Percentiles rank a stretch among this genome's conserved stretches.
Conservation (phyloP, 2,888 invertebrate genomes). For the Ischnus inquisitorius region DNA sequence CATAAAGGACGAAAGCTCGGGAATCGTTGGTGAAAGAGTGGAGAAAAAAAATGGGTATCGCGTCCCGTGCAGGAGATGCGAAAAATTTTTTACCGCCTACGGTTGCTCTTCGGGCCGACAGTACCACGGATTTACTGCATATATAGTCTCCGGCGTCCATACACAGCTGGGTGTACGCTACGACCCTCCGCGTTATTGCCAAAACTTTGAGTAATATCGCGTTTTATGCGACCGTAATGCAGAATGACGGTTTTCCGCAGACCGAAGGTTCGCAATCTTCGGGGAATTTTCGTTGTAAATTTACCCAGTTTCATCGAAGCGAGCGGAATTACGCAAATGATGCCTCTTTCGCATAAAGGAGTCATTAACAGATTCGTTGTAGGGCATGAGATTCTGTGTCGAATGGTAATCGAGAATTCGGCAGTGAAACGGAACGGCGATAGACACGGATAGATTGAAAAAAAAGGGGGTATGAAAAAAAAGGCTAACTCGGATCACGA, state of each 20-base stretch:
- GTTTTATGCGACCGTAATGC: constrained; percentile 15
- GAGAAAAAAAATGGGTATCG: neutral
- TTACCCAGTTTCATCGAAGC: constrained; percentile 6
- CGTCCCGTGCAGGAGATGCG: neutral
- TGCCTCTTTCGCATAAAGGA: constrained; percentile 37
- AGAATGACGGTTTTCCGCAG: neutral
- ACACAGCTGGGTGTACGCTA: neutral
- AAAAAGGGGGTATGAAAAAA: constrained; percentile 18
- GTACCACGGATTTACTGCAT: neutral
- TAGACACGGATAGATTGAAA: constrained; percentile 13
- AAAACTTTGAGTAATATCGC: neutral
- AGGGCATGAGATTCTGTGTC: constrained; percentile 6
- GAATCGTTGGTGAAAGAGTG: constrained; percentile 2
- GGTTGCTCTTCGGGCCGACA: neutral
- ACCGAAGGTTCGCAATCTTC: neutral
- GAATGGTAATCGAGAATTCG: constrained; percentile 39
- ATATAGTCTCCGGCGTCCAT: neutral
- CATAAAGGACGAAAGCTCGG: constrained; percentile 5
- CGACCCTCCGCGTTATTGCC: neutral
- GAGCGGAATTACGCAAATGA: neutral
- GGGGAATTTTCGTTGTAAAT: constrained; percentile 1
- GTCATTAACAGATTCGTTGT: constrained; percentile 39
- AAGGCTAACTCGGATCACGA: constrained; percentile 6
- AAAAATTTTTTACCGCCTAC: constrained; percentile 9
- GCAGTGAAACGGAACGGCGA: constrained; percentile 10